Evolutionary conservation across 1,140 invertebrate genomes (phyloP).

Genomic region (Agrilus planipennis): DNA sequence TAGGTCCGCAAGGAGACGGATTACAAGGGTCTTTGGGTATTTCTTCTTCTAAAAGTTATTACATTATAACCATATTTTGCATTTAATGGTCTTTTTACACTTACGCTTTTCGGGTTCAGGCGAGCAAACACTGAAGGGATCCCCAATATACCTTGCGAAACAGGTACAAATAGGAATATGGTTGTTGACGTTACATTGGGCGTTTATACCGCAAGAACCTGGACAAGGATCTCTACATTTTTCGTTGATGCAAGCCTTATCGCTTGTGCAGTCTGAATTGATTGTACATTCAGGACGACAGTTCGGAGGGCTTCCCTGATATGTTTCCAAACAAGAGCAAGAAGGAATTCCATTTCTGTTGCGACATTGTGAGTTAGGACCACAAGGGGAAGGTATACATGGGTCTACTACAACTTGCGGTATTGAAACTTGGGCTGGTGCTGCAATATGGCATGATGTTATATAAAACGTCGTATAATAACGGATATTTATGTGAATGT

Average conservation of each 20-base stretch:
- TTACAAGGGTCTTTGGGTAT: conserved; percentile 45
- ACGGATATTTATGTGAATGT: no score
- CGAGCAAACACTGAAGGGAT: conserved; percentile 51
- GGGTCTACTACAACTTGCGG: conserved; percentile 36
- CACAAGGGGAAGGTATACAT: conserved; percentile 52
- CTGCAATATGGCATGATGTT: background rate
- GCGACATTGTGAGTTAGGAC: conserved; percentile 52
- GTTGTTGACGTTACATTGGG: conserved; percentile 53
- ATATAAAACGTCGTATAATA: background rate
- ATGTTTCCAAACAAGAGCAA: conserved; percentile 53
- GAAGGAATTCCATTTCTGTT: conserved; percentile 46
- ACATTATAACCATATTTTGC: background rate
- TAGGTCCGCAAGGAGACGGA: conserved; percentile 60
- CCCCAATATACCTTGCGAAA: conserved; percentile 50
- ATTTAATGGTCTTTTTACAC: conserved; percentile 1
- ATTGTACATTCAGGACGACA: conserved; percentile 59
- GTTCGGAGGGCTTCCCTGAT: conserved; percentile 57
- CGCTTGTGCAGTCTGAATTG: conserved; percentile 53
- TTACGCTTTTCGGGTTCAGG: conserved; percentile 35
- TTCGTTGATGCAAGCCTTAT: conserved; percentile 53
- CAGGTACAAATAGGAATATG: conserved; percentile 58
- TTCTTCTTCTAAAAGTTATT: conserved; percentile 21
- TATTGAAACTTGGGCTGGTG: conserved; percentile 24
- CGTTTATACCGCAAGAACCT: conserved; percentile 52
- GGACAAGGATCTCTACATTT: conserved; percentile 60